Conservation (phyloP, 2,888 invertebrate genomes). For the Laspeyria flexula region DNA sequence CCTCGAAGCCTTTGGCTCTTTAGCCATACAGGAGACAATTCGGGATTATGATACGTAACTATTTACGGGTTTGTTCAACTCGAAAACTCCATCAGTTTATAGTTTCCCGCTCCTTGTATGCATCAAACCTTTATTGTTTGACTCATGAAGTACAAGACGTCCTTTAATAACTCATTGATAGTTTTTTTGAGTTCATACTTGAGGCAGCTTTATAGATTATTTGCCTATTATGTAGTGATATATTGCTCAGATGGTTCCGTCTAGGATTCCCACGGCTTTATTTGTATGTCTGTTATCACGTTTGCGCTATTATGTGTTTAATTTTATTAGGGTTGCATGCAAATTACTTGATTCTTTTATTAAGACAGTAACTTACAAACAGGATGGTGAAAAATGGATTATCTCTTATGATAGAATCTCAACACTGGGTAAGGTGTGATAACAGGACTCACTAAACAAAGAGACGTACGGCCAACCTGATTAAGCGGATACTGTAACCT, state of each 20-base stretch:
- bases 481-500: no score
- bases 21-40: not conserved
- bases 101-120: slow-evolving; percentile 42
- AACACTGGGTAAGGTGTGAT: no score
- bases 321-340: not conserved
- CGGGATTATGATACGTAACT: slow-evolving; percentile 5
- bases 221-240: slow-evolving; percentile 6
- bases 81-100: slow-evolving; percentile 24
- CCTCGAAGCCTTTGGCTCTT: not conserved
- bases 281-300: not conserved
- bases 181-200: slow-evolving; percentile 3
- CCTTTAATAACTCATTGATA: slow-evolving; percentile 5
- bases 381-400: no score
- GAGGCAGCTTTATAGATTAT: slow-evolving; percentile 1
- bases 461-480: no score
- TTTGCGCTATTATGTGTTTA: not conserved
- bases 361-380: no score
- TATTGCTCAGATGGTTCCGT: slow-evolving; percentile 2
- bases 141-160: slow-evolving; percentile 3
- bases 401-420: no score
- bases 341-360: no score
- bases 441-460: no score
- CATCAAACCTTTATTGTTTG: slow-evolving; percentile 33
- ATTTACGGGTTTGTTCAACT: slow-evolving; percentile 47
- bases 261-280: slow-evolving; percentile 1